Evolutionary conservation across 2,888 invertebrate species (phyloP).

Genomic region (Galerucella nymphaeae): DNA sequence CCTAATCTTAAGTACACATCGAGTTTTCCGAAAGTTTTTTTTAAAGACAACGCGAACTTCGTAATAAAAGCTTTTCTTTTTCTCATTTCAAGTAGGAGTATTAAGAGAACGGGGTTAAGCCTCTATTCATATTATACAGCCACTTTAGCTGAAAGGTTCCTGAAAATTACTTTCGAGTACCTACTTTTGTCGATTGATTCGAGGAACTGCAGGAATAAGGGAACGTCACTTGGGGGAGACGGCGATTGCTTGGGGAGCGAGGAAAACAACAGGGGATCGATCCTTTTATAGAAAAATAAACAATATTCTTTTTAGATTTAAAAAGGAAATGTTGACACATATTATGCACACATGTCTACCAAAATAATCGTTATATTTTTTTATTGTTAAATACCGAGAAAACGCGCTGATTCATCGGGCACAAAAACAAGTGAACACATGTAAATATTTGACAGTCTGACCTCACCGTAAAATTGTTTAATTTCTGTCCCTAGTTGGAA

Average conservation of each 20-base stretch:
- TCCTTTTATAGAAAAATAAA: no score
- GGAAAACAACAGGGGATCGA: not conserved
- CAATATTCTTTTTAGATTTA: no score
- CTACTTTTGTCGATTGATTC: conserved; percentile 8
- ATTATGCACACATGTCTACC: no score
- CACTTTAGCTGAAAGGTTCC: conserved; percentile 30
- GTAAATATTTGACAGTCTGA: no score
- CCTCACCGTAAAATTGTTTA: no score
- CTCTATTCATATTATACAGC: conserved; percentile 28
- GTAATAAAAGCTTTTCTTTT: conserved; percentile 30
- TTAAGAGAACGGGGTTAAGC: conserved; percentile 33
- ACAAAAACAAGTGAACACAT: no score
- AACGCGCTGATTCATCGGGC: no score
- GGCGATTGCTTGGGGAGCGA: not conserved
- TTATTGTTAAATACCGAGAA: no score
- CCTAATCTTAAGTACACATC: conserved; percentile 30
- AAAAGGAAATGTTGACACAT: no score
- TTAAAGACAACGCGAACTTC: conserved; percentile 23
- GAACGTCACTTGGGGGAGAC: not conserved
- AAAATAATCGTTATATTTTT: no score
- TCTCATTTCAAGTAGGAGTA: conserved; percentile 13
- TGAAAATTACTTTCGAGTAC: conserved; percentile 21
- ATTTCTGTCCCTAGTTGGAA: no score
- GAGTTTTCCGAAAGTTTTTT: conserved; percentile 31
- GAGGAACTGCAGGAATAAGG: not conserved